A percentile compares a stretch with the other conserved stretches of the same genome.
Evolutionary conservation across 2,888 invertebrate species (phyloP).

Genomic region (Dioctria linearis): DNA sequence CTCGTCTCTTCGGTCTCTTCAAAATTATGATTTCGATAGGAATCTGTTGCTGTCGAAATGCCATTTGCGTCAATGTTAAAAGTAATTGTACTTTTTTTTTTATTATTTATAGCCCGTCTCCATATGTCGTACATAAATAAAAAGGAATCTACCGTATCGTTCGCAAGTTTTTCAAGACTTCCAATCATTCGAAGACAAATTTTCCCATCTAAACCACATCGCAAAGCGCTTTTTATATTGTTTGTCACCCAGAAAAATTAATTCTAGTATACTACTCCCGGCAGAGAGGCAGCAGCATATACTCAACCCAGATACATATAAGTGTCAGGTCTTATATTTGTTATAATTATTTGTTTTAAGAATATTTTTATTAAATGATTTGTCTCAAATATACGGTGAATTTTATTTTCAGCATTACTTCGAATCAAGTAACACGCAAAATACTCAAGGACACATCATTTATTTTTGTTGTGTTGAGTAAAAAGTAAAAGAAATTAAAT

Average conservation of each 20-base stretch:
- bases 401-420: slow-evolving; percentile 46
- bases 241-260: too few species aligned
- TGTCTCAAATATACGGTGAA: slow-evolving; percentile 27
- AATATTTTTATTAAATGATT: slow-evolving; percentile 44
- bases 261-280: too few species aligned
- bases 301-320: too few species aligned
- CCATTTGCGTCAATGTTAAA: neutral
- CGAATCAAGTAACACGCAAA: slow-evolving; percentile 47
- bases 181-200: neutral
- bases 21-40: slow-evolving; percentile 5
- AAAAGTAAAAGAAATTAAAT: slow-evolving; percentile 11
- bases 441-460: slow-evolving; percentile 36
- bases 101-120: slow-evolving; percentile 41
- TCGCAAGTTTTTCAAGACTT: slow-evolving; percentile 11
- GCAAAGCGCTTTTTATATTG: too few species aligned
- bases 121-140: slow-evolving; percentile 49
- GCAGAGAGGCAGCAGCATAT: too few species aligned
- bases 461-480: slow-evolving; percentile 27
- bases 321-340: slow-evolving; percentile 23
- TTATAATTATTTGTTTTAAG: slow-evolving; percentile 29
- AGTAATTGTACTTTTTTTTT: slow-evolving; percentile 28
- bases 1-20: too few species aligned
- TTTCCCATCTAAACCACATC: too few species aligned
- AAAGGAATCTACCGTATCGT: slow-evolving; percentile 25
- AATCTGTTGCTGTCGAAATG: too few species aligned